Conservation (phyloP, 1,140 invertebrate species). For the Diuraphis noxia region DNA sequence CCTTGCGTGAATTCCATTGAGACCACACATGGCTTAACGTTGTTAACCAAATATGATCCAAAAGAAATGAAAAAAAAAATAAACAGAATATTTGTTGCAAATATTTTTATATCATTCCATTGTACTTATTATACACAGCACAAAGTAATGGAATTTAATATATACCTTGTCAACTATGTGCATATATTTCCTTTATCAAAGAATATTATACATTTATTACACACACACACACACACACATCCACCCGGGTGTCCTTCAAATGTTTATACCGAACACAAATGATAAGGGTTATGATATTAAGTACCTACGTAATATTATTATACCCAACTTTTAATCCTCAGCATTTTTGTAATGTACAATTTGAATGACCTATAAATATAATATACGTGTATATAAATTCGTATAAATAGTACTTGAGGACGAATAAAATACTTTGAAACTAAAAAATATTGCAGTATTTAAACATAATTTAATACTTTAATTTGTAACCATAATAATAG, state of each 20-base stretch:
- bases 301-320: not conserved
- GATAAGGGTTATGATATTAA: not conserved
- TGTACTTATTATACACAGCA: not conserved
- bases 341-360: not conserved
- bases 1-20: not conserved
- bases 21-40: not conserved
- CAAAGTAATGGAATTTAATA: not conserved
- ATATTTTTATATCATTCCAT: not conserved
- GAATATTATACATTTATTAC: not conserved
- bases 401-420: too few species aligned
- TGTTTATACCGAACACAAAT: not conserved
- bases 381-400: too few species aligned
- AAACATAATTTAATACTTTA: not conserved
- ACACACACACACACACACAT: too few species aligned
- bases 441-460: not conserved
- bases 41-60: constrained; percentile 3
- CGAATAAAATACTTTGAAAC: not conserved
- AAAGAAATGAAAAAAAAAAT: constrained; percentile 1
- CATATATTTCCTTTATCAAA: not conserved
- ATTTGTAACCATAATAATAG: not conserved
- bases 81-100: not conserved
- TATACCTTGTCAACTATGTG: not conserved
- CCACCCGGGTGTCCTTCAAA: not conserved
- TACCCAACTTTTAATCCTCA: not conserved
- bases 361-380: not conserved